Evolutionary conservation across 2,113 vertebrate genomes (phyloP), one percentile per base, ranked within the genome.

Genomic region (Bostrychus sinensis): DNA sequence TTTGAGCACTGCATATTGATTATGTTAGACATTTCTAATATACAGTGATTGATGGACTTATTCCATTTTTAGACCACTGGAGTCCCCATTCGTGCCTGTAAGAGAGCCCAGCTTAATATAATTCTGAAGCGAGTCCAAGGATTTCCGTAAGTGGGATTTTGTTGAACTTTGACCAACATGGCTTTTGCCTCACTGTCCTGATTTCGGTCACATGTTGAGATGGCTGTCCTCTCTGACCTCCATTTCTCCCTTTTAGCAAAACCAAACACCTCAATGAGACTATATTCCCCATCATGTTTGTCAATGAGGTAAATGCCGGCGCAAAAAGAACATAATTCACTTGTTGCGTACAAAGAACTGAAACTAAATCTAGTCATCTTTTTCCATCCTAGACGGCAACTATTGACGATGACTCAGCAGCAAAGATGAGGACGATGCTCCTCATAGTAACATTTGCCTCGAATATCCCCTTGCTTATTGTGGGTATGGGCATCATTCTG

Each of bases 231-330:
- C 10, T 11, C 75, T 81, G 45, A 82, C 75, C 53, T 42, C 13
- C 0, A 6, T 48, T 0, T 22, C 17, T 28, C 25, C 53, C 34
- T 72, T 30, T 34, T 22, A 93, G 92, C 2, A 70, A 80, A 72
- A 93, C 92, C 1, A 91, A 59, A 63, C 56, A 46, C 30, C 67
- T 93, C 53, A 91, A 89, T 2, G 80, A 91, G 54, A 93, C 91
- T 25, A 92, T 93, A 80, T 93, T 93, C 81, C 92, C 92, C 20
- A 91, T 93, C 70, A 92, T 93, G 92, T 93, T 90, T 22, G 91
- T 93, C 66, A 93, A 93, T 14, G 91, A 93, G 92, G 92, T 93
- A 77, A 23, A 14, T 17, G 3, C 23, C 13, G 4, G 23, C 23
- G n/a, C 7, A 36, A 46, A 3, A 23, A 16, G 2, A 36, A 20